Percentiles rank a stretch among this genome's conserved stretches.
Conservation (phyloP, 2,888 invertebrate genomes). For the Eucera pruinosa region DNA sequence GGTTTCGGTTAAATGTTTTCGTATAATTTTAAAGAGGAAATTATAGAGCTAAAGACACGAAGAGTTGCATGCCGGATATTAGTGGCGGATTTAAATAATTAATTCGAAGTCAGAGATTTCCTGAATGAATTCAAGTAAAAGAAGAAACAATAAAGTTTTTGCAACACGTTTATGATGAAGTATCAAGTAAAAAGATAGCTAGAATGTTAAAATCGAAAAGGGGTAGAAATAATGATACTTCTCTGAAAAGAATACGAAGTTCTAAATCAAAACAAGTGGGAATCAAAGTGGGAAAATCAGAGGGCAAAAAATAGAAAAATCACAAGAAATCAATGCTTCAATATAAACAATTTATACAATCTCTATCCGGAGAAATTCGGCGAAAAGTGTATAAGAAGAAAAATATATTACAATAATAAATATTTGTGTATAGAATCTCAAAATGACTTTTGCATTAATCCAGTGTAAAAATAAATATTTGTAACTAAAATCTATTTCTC, state of each 20-base stretch:
- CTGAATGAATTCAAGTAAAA: no score
- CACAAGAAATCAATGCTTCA: not conserved
- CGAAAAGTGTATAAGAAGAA: not conserved
- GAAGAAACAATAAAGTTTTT: no score
- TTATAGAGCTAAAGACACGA: not conserved
- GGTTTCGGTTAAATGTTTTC: not conserved
- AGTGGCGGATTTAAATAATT: not conserved
- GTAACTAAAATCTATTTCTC: not conserved
- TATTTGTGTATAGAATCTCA: not conserved
- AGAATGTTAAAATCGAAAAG: no score
- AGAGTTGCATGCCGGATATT: not conserved
- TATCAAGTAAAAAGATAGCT: no score
- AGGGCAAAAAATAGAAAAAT: conserved; percentile 9
- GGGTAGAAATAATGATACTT: no score
- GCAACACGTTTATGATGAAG: not conserved
- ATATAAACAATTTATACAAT: conserved; percentile 26
- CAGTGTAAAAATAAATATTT: conserved; percentile 1
- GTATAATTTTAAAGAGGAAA: not conserved
- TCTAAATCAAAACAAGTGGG: not conserved
- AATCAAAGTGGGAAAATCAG: conserved; percentile 25
- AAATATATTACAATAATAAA: not conserved
- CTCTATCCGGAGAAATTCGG: not conserved
- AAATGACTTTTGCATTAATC: not conserved
- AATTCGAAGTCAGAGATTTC: not conserved
- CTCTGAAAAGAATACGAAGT: not conserved